Percentiles rank a stretch among this genome's conserved stretches.
Conservation (phyloP, 2,797 vertebrate genomes). For the Acrocephalus scirpaceus region DNA sequence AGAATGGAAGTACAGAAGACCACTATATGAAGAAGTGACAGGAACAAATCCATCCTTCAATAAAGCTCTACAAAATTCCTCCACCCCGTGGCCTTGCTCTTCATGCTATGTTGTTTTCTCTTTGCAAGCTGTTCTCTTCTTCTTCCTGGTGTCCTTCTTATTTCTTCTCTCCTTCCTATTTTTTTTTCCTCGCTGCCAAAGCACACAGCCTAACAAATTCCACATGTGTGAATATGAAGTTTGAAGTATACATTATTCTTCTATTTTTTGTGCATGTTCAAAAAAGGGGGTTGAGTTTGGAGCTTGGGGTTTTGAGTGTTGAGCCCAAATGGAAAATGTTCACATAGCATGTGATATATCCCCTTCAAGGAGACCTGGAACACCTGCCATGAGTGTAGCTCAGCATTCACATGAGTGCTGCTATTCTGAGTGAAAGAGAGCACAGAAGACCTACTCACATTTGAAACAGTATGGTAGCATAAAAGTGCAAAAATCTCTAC, state of each 20-base stretch:
- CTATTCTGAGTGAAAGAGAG: background rate
- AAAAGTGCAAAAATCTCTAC: background rate
- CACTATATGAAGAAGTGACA: background rate
- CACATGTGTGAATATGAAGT: background rate
- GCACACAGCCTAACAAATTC: background rate
- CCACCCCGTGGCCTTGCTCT: background rate
- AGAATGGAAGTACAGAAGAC: background rate
- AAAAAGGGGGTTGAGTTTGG: background rate
- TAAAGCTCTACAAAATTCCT: background rate
- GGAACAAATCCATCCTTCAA: background rate
- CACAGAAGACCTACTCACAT: background rate
- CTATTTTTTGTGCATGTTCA: background rate
- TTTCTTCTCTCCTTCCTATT: background rate
- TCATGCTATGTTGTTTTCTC: background rate
- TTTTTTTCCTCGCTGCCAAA: background rate
- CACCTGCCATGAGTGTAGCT: background rate
- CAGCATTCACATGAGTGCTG: background rate
- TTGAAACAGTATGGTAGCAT: background rate
- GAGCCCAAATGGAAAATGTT: background rate
- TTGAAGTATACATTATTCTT: background rate
- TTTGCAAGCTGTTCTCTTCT: background rate
- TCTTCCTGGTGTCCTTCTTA: background rate
- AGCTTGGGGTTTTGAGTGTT: background rate
- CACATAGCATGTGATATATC: background rate
- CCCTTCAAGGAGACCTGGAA: background rate